phyloP scores from a whole-genome alignment of 64 coral and sea anemone species.

The Platygyra sinensis region DNA sequence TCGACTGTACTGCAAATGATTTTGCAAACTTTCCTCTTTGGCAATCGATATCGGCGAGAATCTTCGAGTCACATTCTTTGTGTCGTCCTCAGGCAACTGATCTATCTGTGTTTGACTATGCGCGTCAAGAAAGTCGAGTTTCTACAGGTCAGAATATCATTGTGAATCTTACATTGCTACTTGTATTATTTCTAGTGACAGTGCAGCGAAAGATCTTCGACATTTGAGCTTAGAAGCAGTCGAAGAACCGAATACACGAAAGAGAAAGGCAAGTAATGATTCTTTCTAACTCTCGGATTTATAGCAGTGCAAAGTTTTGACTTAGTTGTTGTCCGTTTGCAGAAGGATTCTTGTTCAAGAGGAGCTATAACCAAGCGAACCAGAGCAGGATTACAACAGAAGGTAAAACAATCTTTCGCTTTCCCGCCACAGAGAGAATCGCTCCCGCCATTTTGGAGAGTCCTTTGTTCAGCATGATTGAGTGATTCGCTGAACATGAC shows the following conservation, averaged over 20 bases:
- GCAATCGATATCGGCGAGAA: background rate
- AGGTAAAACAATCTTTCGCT: slow-evolving; percentile 29
- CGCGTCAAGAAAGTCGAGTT: background rate
- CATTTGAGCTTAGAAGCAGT: slow-evolving; percentile 19
- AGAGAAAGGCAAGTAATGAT: slow-evolving; percentile 24
- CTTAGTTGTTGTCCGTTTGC: background rate
- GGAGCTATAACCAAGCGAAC: slow-evolving; percentile 35
- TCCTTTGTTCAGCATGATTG: slow-evolving; percentile 14
- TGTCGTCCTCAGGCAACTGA: background rate
- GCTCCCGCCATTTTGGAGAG: slow-evolving; percentile 53
- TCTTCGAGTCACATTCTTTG: background rate
- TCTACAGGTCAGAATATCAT: background rate
- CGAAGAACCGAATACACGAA: slow-evolving; percentile 12
- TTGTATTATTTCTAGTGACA: slow-evolving; percentile 15
- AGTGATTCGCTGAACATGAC: background rate
- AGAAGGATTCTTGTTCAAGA: slow-evolving; percentile 32
- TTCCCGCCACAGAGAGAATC: slow-evolving; percentile 9
- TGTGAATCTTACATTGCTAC: background rate
- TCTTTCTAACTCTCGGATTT: background rate
- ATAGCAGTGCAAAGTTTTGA: background rate
- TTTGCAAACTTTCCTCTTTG: slow-evolving; percentile 21
- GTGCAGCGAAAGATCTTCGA: slow-evolving; percentile 24
- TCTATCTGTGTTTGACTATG: background rate
- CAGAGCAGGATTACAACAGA: slow-evolving; percentile 30
- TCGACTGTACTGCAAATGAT: background rate